phyloP scores from a whole-genome alignment of 2,888 invertebrate genomes.

The Diarsia rubi region DNA sequence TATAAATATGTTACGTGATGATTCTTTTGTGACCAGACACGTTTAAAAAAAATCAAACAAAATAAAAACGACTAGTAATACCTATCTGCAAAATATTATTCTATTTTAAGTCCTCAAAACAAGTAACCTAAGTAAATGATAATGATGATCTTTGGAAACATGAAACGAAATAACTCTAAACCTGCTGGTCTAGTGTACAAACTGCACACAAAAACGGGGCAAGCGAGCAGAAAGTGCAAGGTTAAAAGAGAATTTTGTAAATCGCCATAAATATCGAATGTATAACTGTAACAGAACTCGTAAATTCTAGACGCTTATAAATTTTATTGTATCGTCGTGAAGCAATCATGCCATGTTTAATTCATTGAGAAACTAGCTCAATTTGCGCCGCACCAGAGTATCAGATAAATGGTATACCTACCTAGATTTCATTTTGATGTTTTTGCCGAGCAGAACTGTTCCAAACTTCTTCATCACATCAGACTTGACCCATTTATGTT shows the following conservation, averaged over 20 bases:
- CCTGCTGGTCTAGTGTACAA: neutral
- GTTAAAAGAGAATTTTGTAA: neutral
- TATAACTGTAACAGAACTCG: neutral
- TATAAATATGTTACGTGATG: neutral
- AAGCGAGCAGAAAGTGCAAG: neutral
- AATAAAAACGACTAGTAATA: too few relatives aligned
- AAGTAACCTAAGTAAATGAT: neutral
- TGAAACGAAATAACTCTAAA: neutral
- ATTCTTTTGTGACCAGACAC: neutral
- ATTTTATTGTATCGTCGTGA: conserved; percentile 21
- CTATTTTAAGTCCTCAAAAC: neutral
- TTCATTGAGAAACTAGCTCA: conserved; percentile 14
- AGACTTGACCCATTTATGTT: neutral
- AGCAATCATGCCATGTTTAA: conserved; percentile 1
- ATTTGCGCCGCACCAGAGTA: neutral
- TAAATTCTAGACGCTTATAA: conserved; percentile 3
- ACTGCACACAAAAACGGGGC: neutral
- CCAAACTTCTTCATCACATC: neutral
- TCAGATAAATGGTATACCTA: neutral
- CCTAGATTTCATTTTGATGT: neutral
- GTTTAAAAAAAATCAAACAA: neutral
- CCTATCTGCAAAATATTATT: neutral
- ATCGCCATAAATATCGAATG: conserved; percentile 11
- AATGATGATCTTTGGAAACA: neutral
- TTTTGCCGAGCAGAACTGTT: neutral